Evolutionary conservation across 2,888 invertebrate species (phyloP), one percentile per base, ranked within the genome.

Genomic region (Apotomis betuletana): DNA sequence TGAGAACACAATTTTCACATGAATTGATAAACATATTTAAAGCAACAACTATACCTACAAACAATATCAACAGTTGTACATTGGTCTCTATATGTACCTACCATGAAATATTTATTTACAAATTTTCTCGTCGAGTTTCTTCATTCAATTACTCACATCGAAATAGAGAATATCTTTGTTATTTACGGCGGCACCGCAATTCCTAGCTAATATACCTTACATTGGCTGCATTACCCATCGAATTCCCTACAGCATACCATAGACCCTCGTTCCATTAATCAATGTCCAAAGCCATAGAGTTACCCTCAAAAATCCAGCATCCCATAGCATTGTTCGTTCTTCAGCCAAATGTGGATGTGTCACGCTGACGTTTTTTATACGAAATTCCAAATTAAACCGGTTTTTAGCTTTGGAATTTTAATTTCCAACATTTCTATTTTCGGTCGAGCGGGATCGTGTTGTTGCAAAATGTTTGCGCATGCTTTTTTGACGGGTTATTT

Each of bases 301-400:
- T 82, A 81, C 81, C 85, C 85, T 89, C 88, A 89, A 90, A 90
- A 89, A 88, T 89, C 84, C 70, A 85, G 84, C 79, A 75, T 78
- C 85, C 83, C 82, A 81, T 78, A 77, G 79, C 79, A 79, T 82
- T 83, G 84, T 85, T 80, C 79, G 75, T 75, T 69, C 73, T 79
- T 74, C 77, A 71, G 76, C 77, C 74, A 77, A 79, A 78, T 78
- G 76, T 75, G 76, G 73, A 77, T 64, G 67, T 76, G 76, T 77
- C 74, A 57, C 44, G 67, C n/a, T 70, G 72, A 70, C 72, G 73
- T 61, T 75, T 75, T 74, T 75, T 70, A 70, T 72, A 64, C 72
- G 65, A 71, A 75, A 73, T 76, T 77, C 75, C 58, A 62, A 68
- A 58, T 68, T 68, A 36, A 59, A 72, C 57, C 41, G 41, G 5